A percentile compares a stretch with the other conserved stretches of the same genome.
phyloP scores from a whole-genome alignment of 1,140 invertebrate species.

The Apis florea region DNA sequence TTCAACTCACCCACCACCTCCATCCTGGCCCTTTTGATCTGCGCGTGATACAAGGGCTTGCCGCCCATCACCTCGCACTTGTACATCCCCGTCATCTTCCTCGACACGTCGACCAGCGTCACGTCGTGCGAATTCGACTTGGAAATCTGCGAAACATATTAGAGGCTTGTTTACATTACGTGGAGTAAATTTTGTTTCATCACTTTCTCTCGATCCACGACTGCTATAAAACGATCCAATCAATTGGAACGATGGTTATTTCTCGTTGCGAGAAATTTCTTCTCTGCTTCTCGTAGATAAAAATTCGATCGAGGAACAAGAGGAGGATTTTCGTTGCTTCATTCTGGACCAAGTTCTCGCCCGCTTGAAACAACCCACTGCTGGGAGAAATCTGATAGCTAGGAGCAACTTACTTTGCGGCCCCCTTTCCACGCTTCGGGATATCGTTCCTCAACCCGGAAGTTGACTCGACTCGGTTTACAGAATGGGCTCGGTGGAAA shows the following conservation, averaged over 20 bases:
- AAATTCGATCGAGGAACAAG: too few relatives aligned
- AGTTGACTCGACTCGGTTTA: conserved; percentile 18
- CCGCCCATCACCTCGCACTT: conserved; percentile 89
- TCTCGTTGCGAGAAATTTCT: too few relatives aligned
- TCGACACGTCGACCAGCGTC: conserved; percentile 80
- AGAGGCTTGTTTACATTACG: too few relatives aligned
- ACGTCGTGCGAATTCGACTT: conserved; percentile 82
- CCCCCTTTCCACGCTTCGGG: neutral
- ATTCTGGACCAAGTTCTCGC: neutral
- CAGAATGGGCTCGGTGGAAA: neutral
- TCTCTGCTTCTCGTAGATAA: too few relatives aligned
- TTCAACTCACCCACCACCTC: conserved; percentile 86
- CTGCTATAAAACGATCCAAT: too few relatives aligned
- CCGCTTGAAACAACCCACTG: neutral
- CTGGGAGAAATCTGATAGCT: conserved; percentile 17
- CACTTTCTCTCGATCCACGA: too few relatives aligned
- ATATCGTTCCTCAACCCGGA: conserved; percentile 7
- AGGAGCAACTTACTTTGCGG: neutral
- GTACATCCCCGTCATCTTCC: conserved; percentile 85
- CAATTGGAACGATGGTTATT: too few relatives aligned
- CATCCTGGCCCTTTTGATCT: conserved; percentile 83
- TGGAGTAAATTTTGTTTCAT: too few relatives aligned
- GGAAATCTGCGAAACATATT: conserved; percentile 79
- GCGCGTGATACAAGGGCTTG: conserved; percentile 86
- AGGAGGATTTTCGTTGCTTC: neutral